Evolutionary conservation across 2,113 vertebrate species (phyloP).

Genomic region (Charadrius vociferus): DNA sequence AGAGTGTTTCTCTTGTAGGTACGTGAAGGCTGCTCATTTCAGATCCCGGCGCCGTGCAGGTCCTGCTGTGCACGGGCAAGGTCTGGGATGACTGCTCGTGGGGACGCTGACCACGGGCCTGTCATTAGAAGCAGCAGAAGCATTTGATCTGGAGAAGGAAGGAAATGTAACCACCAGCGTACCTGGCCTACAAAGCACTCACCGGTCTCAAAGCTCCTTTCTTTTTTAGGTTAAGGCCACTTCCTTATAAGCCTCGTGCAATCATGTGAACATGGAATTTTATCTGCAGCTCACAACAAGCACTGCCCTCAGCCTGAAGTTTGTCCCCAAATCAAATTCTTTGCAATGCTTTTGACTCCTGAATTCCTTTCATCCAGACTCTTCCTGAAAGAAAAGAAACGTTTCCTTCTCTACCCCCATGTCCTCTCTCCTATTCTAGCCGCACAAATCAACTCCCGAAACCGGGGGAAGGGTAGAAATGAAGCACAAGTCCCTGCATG

Average conservation of each 20-base stretch:
- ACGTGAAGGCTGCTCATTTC: neutral
- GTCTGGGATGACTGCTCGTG: neutral
- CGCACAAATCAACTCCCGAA: neutral
- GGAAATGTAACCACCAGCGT: neutral
- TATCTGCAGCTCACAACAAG: slow-evolving; percentile 32
- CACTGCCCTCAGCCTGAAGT: slow-evolving; percentile 27
- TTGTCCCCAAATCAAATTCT: neutral
- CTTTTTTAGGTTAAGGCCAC: slow-evolving; percentile 14
- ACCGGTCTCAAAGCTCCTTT: slow-evolving; percentile 19
- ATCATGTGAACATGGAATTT: slow-evolving; percentile 45
- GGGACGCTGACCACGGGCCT: neutral
- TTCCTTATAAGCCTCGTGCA: slow-evolving; percentile 47
- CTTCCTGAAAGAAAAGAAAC: neutral
- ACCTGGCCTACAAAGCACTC: slow-evolving; percentile 41
- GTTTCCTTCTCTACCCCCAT: neutral
- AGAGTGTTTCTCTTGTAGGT: neutral
- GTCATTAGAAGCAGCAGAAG: neutral
- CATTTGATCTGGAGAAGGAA: slow-evolving; percentile 5
- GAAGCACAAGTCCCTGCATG: slow-evolving; percentile 27
- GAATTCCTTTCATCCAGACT: neutral
- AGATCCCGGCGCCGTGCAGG: neutral
- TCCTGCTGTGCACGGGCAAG: neutral
- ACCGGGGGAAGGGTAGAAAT: neutral
- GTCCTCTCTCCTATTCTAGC: neutral
- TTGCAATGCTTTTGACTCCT: slow-evolving; percentile 25